phyloP scores from a whole-genome alignment of 1,140 invertebrate genomes.

The Asbolus verrucosus region DNA sequence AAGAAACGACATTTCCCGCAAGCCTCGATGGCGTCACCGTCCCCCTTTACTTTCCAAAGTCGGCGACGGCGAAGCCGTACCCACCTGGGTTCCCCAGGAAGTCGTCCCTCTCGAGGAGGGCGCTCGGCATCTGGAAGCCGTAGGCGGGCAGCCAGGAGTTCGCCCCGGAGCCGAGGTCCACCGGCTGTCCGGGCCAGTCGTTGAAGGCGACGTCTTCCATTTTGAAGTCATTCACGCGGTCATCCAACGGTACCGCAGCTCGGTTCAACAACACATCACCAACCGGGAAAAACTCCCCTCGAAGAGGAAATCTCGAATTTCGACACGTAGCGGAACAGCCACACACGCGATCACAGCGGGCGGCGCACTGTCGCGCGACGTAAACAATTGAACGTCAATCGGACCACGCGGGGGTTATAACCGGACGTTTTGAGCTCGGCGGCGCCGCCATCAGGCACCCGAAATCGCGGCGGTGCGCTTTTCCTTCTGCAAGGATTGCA shows the following conservation, averaged over 20 bases:
- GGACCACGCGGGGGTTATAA: too few relatives aligned
- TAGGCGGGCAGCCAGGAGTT: conserved; percentile 77
- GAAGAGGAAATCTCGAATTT: too few relatives aligned
- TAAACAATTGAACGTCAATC: too few relatives aligned
- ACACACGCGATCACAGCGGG: too few relatives aligned
- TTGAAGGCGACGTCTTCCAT: conserved; percentile 74
- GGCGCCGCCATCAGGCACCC: too few relatives aligned
- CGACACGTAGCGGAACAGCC: too few relatives aligned
- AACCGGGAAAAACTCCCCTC: conserved; percentile 3
- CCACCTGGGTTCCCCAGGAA: conserved; percentile 71
- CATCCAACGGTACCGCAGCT: conserved; percentile 56
- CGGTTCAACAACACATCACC: conserved; percentile 1
- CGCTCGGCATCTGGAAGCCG: conserved; percentile 71
- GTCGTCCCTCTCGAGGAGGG: conserved; percentile 71
- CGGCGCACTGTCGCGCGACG: too few relatives aligned
- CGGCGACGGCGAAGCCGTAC: conserved; percentile 23
- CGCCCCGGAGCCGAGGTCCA: conserved; percentile 65
- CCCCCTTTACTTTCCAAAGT: too few relatives aligned
- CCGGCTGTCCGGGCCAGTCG: conserved; percentile 73
- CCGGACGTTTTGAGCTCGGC: too few relatives aligned
- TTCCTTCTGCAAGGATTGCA: neutral
- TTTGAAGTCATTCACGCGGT: conserved; percentile 61
- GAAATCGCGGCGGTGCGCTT: neutral
- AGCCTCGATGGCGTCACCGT: neutral
- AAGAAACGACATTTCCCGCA: neutral